Conservation (phyloP, 2,113 vertebrate species). For the Python bivittatus region DNA sequence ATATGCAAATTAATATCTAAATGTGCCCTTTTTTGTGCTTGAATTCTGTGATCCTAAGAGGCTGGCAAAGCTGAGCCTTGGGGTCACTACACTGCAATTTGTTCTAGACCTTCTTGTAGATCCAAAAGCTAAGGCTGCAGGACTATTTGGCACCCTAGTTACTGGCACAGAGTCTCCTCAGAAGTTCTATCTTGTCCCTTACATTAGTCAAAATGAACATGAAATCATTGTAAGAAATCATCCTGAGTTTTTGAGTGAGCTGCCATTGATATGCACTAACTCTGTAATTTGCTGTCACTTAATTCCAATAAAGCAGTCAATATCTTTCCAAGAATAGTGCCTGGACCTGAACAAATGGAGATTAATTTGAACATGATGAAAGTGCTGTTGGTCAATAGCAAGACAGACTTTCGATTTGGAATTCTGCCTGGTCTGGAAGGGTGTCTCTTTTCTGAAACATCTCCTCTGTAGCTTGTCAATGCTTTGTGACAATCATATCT, state of each 20-base stretch:
- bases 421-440: background rate
- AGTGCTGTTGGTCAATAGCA: background rate
- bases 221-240: background rate
- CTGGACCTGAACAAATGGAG: background rate
- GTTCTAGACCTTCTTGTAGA: background rate
- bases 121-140: background rate
- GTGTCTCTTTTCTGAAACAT: background rate
- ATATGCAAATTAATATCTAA: background rate
- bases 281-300: background rate
- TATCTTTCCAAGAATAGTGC: background rate
- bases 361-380: background rate
- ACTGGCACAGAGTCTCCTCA: background rate
- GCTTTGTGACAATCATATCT: background rate
- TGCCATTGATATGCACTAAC: background rate
- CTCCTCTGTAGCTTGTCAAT: background rate
- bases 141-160: background rate
- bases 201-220: background rate
- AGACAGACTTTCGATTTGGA: background rate
- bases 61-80: background rate
- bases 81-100: background rate
- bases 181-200: background rate
- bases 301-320: background rate
- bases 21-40: background rate
- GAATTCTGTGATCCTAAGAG: background rate
- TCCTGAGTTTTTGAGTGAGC: background rate